phyloP scores from a whole-genome alignment of 2,888 invertebrate species.

The Oxycera nigricornis region DNA sequence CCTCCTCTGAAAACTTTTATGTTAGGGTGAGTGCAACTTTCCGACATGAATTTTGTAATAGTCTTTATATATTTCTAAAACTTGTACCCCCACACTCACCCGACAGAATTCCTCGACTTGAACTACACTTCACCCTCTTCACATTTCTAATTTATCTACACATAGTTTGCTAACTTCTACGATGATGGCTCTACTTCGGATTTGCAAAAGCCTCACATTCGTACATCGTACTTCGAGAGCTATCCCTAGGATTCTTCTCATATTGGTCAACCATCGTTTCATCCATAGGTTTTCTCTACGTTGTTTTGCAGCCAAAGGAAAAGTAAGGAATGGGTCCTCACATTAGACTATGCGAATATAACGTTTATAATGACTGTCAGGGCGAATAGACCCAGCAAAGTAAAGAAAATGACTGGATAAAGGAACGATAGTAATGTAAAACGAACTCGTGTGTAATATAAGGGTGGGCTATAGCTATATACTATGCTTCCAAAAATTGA shows the following conservation, averaged over 20 bases:
- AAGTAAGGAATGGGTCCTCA: conserved; percentile 1
- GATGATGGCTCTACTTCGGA: conserved; percentile 37
- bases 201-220: conserved; percentile 29
- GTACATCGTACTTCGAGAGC: background rate
- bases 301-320: conserved; percentile 1
- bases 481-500: too few relatives aligned
- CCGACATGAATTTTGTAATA: conserved; percentile 22
- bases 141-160: conserved; percentile 34
- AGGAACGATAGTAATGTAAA: background rate
- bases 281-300: conserved; percentile 26
- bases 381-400: background rate
- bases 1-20: background rate
- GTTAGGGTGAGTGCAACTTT: conserved; percentile 2
- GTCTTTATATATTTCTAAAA: conserved; percentile 38
- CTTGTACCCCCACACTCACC: conserved; percentile 30
- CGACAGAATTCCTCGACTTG: conserved; percentile 15
- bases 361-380: conserved; percentile 25
- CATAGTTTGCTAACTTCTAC: conserved; percentile 40
- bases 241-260: conserved; percentile 11
- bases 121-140: conserved; percentile 8
- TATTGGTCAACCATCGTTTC: conserved; percentile 33
- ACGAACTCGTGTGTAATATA: background rate
- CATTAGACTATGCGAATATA: background rate
- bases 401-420: background rate
- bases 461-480: too few relatives aligned